Base-by-base conservation (phyloP, 2,888 invertebrate species). In the Philereme vetulata region DNA sequence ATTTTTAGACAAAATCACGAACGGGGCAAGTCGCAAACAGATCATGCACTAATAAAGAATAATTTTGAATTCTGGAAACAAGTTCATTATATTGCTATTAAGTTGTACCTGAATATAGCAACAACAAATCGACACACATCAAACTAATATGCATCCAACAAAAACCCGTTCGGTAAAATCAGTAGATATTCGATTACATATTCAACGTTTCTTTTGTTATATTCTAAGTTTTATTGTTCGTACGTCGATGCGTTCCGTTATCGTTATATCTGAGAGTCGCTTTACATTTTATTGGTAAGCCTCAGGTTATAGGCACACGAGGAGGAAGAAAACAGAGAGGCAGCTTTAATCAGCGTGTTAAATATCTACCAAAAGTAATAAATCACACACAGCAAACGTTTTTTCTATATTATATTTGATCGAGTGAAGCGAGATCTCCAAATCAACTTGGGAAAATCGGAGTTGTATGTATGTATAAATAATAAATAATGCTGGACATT, bases 161-260 rank as follows among this genome's bases (percentile, higher is more conserved):
- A 35, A 47, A 62, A 45, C 52, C 54, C 46, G 65, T 56, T 62
- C 53, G 50, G 61, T 53, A 35, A 56, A 59, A 61, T 62, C 53
- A 52, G 61, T 53, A 35, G 58, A 59, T 62, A 62, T 62, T 58
- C 61, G 61, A 65, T 66, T 67, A 64, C 55, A 46, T 54, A 62
- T 67, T 64, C 67, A 64, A 69, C 60, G 53, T 64, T 65, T 65
- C 71, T 73, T 73, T 76, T 78, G 78, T 73, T 74, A 77, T 70
- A 68, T 61, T 69, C 60, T 56, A 56, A 67, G 64, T 71, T 73
- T 70, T 74, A 74, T 74, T 68, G 64, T 65, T 64, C 64, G 68
- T 70, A 70, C 65, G 70, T 71, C 72, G 60, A 57, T 72, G 68
- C 70, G 66, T 72, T 68, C 55, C 59, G 62, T 70, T 69, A 64